Conservation (phyloP, 2,888 invertebrate species). For the Iselma pallidipennis region DNA sequence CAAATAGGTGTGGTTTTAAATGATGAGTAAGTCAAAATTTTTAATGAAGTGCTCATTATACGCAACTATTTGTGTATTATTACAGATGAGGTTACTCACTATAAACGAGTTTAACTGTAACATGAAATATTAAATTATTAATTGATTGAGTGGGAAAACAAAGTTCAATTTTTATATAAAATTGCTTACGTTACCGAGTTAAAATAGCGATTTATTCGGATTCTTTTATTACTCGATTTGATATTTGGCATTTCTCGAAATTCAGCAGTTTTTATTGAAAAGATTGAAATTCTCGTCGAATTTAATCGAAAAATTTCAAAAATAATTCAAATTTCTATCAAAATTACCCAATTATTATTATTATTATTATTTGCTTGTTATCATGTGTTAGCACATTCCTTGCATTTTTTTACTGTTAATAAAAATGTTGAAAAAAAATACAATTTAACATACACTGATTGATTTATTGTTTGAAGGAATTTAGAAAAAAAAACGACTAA, state of each 20-base stretch:
- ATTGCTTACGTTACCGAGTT: not conserved
- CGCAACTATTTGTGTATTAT: too few species aligned
- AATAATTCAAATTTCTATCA: too few species aligned
- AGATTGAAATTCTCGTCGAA: not conserved
- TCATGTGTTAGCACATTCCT: slow-evolving; percentile 5
- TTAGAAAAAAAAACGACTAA: not conserved
- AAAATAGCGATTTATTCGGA: not conserved
- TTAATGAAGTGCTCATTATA: too few species aligned
- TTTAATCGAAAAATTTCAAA: too few species aligned
- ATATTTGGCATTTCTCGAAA: not conserved
- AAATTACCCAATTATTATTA: not conserved
- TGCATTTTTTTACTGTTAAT: slow-evolving; percentile 4
- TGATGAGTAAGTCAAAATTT: too few species aligned
- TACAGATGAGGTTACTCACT: too few species aligned
- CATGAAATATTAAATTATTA: too few species aligned
- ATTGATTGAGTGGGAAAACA: not conserved
- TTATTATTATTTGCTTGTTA: slow-evolving; percentile 2
- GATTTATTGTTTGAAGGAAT: not conserved
- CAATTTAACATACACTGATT: not conserved
- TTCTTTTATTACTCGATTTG: not conserved
- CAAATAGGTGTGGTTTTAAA: too few species aligned
- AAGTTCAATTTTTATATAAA: not conserved
- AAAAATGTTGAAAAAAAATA: not conserved
- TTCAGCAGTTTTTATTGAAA: not conserved
- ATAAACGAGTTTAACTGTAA: too few species aligned